Evolutionary conservation across 2,888 invertebrate species (phyloP), one percentile per base, ranked within the genome.

Genomic region (Carpatolechia fugitivella): DNA sequence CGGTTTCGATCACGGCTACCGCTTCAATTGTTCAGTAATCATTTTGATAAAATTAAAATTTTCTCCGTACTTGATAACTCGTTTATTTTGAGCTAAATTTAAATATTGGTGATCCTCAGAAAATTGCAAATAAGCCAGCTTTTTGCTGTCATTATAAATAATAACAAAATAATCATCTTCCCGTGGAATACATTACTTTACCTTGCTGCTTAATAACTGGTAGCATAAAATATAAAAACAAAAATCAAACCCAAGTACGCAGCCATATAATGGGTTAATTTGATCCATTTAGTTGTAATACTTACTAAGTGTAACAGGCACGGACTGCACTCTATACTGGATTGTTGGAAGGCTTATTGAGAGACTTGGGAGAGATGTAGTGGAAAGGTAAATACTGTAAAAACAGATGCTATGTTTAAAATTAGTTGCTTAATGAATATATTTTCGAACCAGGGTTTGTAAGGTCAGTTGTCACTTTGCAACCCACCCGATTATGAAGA

Each of bases 201-300:
- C 52, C 36, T 55, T 41, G 50, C 16, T 51, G 52, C 48, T 55
- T 56, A 58, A 58, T 57, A 52, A 55, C 56, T 52, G 52, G 59
- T 38, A 56, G 54, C 56, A 55, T 50, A 56, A 57, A 56, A 56
- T 57, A 56, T 51, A 58, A 58, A 53, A 58, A 58, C 47, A 58
- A 62, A 61, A 60, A 55, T 52, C 53, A 52, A 57, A 29, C 40
- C 40, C 20, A 46, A 35, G 53, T 56, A 48, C 49, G 20, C 36
- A 46, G 48, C 48, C 52, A 59, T 63, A 62, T 73, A 69, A 74
- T 72, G 69, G 65, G 66, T 68, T 70, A 70, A 72, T 72, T 68
- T 65, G 62, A 64, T 58, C 59, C 64, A 68, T 66, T 72, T 72
- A 62, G 65, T 70, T 63, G 64, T 62, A 61, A 61, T 68, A 68